Base-by-base conservation (phyloP, 2,797 vertebrate species). In the Bryconaethiops microstoma region DNA sequence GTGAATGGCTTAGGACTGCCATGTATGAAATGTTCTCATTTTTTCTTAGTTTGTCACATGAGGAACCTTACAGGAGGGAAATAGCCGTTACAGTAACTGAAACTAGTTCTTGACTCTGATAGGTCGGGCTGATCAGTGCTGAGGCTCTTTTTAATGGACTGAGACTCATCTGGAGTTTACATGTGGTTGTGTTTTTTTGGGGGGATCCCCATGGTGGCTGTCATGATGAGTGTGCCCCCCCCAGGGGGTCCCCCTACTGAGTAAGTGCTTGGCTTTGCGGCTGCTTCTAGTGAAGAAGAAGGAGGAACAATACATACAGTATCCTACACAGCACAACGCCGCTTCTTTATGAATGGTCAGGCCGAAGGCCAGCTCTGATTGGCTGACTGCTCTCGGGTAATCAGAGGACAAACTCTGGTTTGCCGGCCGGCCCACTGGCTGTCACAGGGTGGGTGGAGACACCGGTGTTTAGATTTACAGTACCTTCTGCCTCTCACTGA, bases 311-410 rank as follows among this genome's bases (percentile, higher is more conserved):
- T 84, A 79, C 86, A 85, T 87, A 87, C 86, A 79, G 79, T 91
- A 86, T 90, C 86, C 83, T 77, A 83, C 83, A 88, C 81, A 84
- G 87, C 62, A 77, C 78, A 52, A 84, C 84, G 86, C 82, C 77
- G 80, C 88, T 87, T 92, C 92, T 92, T 93, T 93, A 92, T 94
- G 92, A 94, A 94, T 94, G 93, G 90, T 90, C 86, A 64, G 60
- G 81, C 84, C 80, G 79, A 86, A 84, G 64, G 65, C 80, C 73
- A 45, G 75, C 67, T 45, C 84, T 84, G 91, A 94, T 94, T 93
- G 93, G 92, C 87, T 82, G 85, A 55, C 50, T 54, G 64, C 65
- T 79, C 72, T 83, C 70, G 75, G 77, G 81, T 76, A 86, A 86
- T 84, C 76, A 42, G 79, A 78, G 83, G 50, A 69, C 80, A 86